These are phyloP conservation scores for Ispidina lecontei DNA, from an alignment of 2,797 vertebrate genomes.

Conservation along the genomic window DNA sequence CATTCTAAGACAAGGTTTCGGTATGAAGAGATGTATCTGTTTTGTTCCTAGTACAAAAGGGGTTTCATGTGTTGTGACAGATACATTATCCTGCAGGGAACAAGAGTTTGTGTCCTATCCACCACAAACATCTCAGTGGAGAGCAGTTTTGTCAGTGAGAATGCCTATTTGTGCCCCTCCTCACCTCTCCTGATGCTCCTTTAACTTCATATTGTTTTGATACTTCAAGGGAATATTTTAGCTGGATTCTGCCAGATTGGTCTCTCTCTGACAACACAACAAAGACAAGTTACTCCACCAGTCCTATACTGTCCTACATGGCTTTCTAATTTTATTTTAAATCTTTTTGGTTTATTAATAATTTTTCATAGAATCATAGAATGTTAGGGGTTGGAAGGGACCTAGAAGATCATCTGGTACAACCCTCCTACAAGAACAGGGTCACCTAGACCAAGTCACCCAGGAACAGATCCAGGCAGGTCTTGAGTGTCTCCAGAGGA, in stretches of 20 bases:
- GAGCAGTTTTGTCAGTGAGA: not conserved
- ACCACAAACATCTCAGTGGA: not conserved
- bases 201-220: not conserved
- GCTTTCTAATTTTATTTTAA: not conserved
- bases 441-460: no score
- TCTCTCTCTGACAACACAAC: not conserved
- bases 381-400: no score
- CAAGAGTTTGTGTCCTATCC: not conserved
- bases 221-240: not conserved
- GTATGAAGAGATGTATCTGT: not conserved
- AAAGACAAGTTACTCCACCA: not conserved
- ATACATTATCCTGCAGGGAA: not conserved
- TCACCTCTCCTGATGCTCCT: not conserved
- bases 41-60: not conserved
- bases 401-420: no score
- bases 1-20: not conserved
- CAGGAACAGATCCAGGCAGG: no score
- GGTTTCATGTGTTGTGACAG: not conserved
- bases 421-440: no score
- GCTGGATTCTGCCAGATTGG: not conserved
- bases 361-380: not conserved
- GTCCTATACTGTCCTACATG: not conserved
- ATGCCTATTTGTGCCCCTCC: not conserved
- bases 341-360: not conserved
- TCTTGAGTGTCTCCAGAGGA: no score